Percentiles rank a stretch among this genome's conserved stretches.
These are phyloP conservation scores for Hirundo rustica DNA, from an alignment of 2,797 vertebrate genomes.

Conservation along the genomic window DNA sequence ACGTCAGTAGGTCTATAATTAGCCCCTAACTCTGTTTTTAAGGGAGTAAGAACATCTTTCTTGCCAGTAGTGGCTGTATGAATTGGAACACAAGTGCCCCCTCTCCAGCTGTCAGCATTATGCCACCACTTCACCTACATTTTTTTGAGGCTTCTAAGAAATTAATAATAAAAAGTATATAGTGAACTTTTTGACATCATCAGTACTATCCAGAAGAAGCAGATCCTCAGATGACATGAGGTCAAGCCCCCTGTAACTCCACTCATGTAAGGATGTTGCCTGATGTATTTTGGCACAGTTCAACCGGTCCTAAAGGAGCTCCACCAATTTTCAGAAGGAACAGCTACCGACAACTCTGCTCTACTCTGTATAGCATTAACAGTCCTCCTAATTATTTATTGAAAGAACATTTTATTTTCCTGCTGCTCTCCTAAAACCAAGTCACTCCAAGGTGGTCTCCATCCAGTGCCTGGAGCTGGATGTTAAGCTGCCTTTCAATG, in stretches of 20 bases:
- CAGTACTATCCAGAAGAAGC: not conserved
- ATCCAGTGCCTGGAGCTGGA: not conserved
- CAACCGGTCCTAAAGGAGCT: not conserved
- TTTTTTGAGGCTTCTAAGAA: not conserved
- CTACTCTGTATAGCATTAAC: conserved; percentile 13
- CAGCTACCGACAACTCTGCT: conserved; percentile 19
- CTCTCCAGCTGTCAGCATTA: not conserved
- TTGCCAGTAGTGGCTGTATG: not conserved
- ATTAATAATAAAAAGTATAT: not conserved
- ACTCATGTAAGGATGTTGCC: not conserved
- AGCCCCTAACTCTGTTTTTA: not conserved
- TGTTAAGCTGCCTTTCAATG: not conserved
- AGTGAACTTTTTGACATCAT: not conserved
- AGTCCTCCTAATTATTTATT: conserved; percentile 53
- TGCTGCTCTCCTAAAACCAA: conserved; percentile 23
- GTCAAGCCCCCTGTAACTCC: not conserved
- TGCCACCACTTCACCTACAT: not conserved
- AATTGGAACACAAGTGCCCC: not conserved
- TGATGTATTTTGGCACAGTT: not conserved
- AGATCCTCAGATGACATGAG: not conserved
- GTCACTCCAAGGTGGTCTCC: conserved; percentile 36
- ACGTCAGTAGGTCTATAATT: conserved; percentile 8
- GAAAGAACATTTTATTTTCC: conserved; percentile 52
- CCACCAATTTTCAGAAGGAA: conserved; percentile 23
- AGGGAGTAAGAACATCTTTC: not conserved